These are phyloP conservation scores for Nephrotoma appendiculata DNA, from an alignment of 2,888 invertebrate species.

Conservation along the genomic window DNA sequence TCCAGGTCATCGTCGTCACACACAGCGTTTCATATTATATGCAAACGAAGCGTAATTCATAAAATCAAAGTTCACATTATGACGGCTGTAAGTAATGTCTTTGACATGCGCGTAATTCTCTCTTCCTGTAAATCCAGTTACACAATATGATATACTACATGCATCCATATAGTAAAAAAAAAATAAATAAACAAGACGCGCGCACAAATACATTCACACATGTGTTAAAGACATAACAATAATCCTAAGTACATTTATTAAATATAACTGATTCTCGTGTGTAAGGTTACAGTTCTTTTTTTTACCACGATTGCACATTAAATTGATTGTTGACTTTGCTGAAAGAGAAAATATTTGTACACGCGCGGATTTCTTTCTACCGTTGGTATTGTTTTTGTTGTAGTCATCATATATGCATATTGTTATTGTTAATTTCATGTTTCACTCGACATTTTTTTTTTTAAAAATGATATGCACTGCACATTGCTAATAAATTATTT, in stretches of 20 bases:
- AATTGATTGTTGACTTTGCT: neutral
- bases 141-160: neutral
- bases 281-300: neutral
- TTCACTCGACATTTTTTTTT: neutral
- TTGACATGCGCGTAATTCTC: neutral
- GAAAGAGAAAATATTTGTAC: neutral
- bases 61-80: neutral
- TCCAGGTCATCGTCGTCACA: neutral
- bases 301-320: neutral
- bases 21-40: neutral
- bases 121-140: neutral
- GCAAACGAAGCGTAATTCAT: no score
- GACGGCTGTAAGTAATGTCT: neutral
- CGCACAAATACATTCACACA: neutral
- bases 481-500: neutral
- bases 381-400: neutral
- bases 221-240: neutral
- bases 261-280: neutral
- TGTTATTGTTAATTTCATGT: neutral
- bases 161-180: neutral
- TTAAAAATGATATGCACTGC: neutral
- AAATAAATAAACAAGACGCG: neutral
- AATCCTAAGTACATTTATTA: neutral
- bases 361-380: neutral
- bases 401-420: neutral